Evolutionary conservation across 2,888 invertebrate genomes (phyloP), one percentile per base, ranked within the genome.

Genomic region (Drosophila multiciliata): DNA sequence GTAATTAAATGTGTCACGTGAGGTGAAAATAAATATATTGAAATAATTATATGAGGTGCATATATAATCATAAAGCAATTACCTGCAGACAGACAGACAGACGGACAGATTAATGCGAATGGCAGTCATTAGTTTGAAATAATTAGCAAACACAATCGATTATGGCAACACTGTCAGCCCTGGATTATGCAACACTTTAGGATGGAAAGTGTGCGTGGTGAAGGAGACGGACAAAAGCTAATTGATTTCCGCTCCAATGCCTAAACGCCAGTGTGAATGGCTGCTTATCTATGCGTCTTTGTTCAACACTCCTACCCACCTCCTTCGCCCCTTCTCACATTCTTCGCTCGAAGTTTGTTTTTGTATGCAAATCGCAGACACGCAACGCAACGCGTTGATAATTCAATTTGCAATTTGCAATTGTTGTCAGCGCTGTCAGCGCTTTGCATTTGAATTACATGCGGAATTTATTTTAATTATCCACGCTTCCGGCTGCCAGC

Each of bases 381-480:
- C 68, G 69, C 67, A 82, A 82, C 63, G 75, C 70, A 73, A 72
- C 61, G 66, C 78, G 75, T 83, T 81, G 78, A 90, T 89, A 86
- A 86, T 90, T 86, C 72, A 90, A 89, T 86, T 90, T 45, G 45
- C 45, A 45, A 23, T 45, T 87, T 54, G 70, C 81, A 89, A 75
- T 86, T 89, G 90, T 85, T 80, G 83, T 70, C 70, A 36, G 66
- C 60, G 48, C 71, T 77, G 90, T 80, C 75, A 73, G 81, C 74
- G 78, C 64, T 88, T 75, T 80, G 73, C 78, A 71, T 80, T 83
- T 73, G 86, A 73, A 88, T 76, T 80, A 86, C 74, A 88, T 75
- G 85, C 80, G 75, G 73, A 88, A 90, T 90, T 88, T 83, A 88
- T 85, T 85, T 85, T 89, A 85, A 85, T 85, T 90, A 88, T 86